Conservation (phyloP, 2,113 vertebrate species). For the Pelvicachromis taeniatus region DNA sequence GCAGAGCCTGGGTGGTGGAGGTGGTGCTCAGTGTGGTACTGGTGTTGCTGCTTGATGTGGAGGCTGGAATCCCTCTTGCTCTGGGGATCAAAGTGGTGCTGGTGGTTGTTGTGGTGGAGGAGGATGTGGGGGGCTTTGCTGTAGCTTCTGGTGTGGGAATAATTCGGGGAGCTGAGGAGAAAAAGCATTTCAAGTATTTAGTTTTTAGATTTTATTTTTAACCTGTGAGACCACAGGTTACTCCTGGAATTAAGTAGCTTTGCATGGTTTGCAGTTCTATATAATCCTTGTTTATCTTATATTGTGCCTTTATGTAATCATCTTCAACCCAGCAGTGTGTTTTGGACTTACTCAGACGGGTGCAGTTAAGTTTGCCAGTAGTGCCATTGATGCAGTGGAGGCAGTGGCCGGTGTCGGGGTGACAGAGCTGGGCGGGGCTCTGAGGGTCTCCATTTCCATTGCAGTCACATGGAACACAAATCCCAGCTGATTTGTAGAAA, state of each 20-base stretch:
- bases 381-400: slow-evolving; percentile 83
- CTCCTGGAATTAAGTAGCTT: not conserved
- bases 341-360: slow-evolving; percentile 74
- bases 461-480: slow-evolving; percentile 82
- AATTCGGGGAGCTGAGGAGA: slow-evolving; percentile 41
- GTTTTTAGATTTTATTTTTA: not conserved
- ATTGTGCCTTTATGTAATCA: not conserved
- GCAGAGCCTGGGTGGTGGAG: slow-evolving; percentile 69
- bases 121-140: not conserved
- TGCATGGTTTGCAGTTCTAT: not conserved
- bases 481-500: slow-evolving; percentile 80
- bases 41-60: slow-evolving; percentile 49
- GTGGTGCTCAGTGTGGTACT: slow-evolving; percentile 56
- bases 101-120: slow-evolving; percentile 40
- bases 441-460: slow-evolving; percentile 80
- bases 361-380: slow-evolving; percentile 81
- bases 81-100: slow-evolving; percentile 46
- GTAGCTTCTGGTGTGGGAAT: slow-evolving; percentile 28
- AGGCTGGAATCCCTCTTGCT: not conserved
- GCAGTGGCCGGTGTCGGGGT: slow-evolving; percentile 82
- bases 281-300: not conserved
- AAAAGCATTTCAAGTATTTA: not conserved
- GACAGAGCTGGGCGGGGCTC: slow-evolving; percentile 72
- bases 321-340: not conserved
- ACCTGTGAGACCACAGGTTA: not conserved